Conservation (phyloP, 2,888 invertebrate species). For the Allophyes oxyacanthae region DNA sequence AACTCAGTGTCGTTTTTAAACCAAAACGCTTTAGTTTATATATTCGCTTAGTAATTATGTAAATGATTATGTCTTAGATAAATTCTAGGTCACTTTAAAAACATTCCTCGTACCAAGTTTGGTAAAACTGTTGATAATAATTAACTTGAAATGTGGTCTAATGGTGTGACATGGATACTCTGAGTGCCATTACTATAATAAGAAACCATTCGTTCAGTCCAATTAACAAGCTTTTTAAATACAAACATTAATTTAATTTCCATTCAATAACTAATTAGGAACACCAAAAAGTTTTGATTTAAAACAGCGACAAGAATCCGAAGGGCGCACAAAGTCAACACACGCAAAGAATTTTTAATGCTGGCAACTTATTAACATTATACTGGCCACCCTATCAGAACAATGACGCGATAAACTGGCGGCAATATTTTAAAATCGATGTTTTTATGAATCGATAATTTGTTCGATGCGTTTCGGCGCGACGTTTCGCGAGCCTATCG, state of each 20-base stretch:
- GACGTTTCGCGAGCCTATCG: constrained; percentile 86
- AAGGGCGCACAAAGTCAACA: constrained; percentile 54
- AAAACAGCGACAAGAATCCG: constrained; percentile 42
- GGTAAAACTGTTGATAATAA: constrained; percentile 21
- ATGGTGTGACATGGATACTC: constrained; percentile 14
- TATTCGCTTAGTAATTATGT: no score
- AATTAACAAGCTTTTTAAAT: constrained; percentile 26
- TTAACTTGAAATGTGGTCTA: constrained; percentile 11
- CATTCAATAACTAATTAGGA: constrained; percentile 47
- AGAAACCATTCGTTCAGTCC: constrained; percentile 2
- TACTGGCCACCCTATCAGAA: constrained; percentile 79
- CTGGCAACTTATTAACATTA: constrained; percentile 54
- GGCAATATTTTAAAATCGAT: constrained; percentile 88
- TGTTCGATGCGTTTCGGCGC: constrained; percentile 87
- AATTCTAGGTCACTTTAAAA: constrained; percentile 1
- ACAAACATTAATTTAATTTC: constrained; percentile 40
- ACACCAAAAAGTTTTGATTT: constrained; percentile 34
- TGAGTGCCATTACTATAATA: constrained; percentile 2
- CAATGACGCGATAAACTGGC: constrained; percentile 82
- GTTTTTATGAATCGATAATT: constrained; percentile 90
- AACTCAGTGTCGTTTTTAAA: no score
- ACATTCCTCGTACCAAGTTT: constrained; percentile 1
- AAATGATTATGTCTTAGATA: not conserved
- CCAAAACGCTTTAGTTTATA: no score
- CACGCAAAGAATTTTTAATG: constrained; percentile 48